Conservation (phyloP, 2,113 vertebrate species). For the Dromiciops gliroides region DNA sequence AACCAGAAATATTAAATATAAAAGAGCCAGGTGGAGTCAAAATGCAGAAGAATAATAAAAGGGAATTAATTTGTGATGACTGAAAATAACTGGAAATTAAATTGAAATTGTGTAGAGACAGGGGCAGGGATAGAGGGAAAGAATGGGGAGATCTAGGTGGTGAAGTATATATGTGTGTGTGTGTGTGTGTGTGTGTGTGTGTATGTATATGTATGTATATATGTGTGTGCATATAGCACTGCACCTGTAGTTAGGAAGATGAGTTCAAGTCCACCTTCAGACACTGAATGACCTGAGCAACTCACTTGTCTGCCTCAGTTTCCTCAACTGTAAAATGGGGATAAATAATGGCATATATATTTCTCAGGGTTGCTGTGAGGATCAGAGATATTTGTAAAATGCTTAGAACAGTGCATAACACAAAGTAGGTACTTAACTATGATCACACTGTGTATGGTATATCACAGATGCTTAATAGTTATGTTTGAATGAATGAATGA, state of each 20-base stretch:
- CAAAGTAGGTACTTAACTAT: neutral
- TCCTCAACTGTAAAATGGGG: neutral
- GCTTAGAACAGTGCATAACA: neutral
- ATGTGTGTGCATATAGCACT: too few relatives aligned
- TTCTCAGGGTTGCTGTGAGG: neutral
- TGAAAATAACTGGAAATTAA: slow-evolving; percentile 17
- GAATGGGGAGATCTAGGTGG: neutral
- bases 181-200: too few relatives aligned
- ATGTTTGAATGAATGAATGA: neutral
- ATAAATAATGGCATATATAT: neutral
- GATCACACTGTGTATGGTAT: neutral
- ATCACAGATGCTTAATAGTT: neutral
- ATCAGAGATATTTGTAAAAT: neutral
- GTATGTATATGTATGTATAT: too few relatives aligned
- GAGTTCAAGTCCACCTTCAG: neutral
- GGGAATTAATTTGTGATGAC: slow-evolving; percentile 9
- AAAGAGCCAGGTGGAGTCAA: neutral
- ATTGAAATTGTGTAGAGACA: neutral
- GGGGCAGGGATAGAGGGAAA: too few relatives aligned
- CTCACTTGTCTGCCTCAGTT: neutral
- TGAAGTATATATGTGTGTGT: too few relatives aligned
- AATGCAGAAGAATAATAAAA: slow-evolving; percentile 10
- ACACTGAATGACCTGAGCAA: neutral
- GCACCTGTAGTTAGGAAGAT: too few relatives aligned
- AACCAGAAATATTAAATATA: neutral